Evolutionary conservation across 2,888 invertebrate genomes (phyloP), one percentile per base, ranked within the genome.

Genomic region (Tenthredo distinguenda): DNA sequence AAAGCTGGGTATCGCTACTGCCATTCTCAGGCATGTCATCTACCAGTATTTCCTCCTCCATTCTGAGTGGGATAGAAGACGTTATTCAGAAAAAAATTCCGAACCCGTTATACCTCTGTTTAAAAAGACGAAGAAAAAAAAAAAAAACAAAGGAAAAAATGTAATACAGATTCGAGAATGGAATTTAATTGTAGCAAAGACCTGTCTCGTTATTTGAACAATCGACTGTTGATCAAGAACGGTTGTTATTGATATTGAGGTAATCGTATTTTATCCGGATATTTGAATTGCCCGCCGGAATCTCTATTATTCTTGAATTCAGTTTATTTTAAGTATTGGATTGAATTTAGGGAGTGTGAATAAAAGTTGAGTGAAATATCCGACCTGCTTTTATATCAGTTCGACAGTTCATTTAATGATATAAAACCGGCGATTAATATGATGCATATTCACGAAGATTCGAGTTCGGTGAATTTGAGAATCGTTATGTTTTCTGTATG

Each of bases 31-130:
- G 89, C 71, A 88, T 62, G 85, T 91, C 92, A 34, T 92, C 91
- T 58, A 92, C 90, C 26, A 91, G 89, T 87, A 92, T 91, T 90
- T 92, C 92, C 81, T 92, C 92, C 77, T 91, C 92, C 92, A 92
- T 92, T 89, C 92, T 92, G 86, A 18, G 7, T 4, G 55, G 26
- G 18, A 34, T 77, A 77, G 31, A 1, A 55, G n/a, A 50, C 5
- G 9, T 77, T 77, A 77, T 34, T 77, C 21, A 40, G n/a, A 77
- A 26, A 62, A 26, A 12, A 21, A n/a, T 72, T 72, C 37, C 15
- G n/a, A n/a, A 50, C 18, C 2, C 12, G 12, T 43, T 43, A 50
- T n/a, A 7, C n/a, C n/a, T n/a, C n/a, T n/a, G 55, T 55, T 55
- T 55, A 7, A 7, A n/a, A n/a, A 55, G n/a, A 7, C 2, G 7